Conservation (phyloP, 2,888 invertebrate genomes). For the Mesorhabditis sp. region DNA sequence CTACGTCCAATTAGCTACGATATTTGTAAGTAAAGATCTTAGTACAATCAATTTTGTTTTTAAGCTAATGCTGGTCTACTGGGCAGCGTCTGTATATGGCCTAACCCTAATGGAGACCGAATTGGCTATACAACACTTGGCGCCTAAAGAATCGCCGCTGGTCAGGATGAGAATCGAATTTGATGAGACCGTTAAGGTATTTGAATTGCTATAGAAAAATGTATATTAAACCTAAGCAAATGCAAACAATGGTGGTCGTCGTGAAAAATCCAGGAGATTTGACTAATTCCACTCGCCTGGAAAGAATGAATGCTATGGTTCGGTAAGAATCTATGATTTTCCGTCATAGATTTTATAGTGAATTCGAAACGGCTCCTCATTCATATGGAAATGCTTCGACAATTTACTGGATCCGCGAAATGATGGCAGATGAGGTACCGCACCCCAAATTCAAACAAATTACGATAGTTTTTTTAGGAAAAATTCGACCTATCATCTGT, state of each 20-base stretch:
- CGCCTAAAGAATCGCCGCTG: neutral
- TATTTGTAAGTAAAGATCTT: neutral
- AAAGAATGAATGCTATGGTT: slow-evolving; percentile 20
- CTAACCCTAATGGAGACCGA: slow-evolving; percentile 1
- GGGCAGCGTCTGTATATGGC: neutral
- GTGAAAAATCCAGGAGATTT: slow-evolving; percentile 35
- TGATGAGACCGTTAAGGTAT: slow-evolving; percentile 6
- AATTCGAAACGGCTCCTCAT: slow-evolving; percentile 18
- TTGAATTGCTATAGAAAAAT: neutral
- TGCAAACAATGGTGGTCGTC: slow-evolving; percentile 38
- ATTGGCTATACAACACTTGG: neutral
- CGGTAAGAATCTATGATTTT: neutral
- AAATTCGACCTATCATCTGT: neutral
- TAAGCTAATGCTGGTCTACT: slow-evolving; percentile 1
- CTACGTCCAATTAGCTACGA: neutral
- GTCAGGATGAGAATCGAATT: neutral
- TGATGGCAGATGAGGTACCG: neutral
- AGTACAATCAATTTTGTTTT: neutral
- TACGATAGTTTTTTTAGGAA: neutral
- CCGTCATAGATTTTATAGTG: neutral
- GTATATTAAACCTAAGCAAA: slow-evolving; percentile 12
- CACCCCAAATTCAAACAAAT: too few relatives aligned
- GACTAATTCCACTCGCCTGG: slow-evolving; percentile 18
- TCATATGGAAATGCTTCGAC: neutral
- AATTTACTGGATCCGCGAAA: neutral